A percentile compares a stretch with the other conserved stretches of the same genome.
These are phyloP conservation scores for Drosophila pandora DNA, from an alignment of 1,140 invertebrate genomes.

Conservation along the genomic window DNA sequence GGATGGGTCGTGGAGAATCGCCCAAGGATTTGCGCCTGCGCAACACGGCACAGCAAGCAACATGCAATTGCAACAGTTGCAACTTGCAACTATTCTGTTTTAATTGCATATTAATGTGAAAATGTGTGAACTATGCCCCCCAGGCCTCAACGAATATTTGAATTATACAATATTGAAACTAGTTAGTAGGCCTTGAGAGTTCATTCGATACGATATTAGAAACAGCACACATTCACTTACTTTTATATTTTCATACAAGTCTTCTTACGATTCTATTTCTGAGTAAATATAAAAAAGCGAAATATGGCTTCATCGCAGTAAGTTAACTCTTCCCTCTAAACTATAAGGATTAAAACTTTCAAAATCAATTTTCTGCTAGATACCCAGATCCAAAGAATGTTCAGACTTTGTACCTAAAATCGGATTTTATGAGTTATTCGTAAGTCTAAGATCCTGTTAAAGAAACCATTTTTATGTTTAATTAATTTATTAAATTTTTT, in stretches of 20 bases:
- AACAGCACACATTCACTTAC: not conserved
- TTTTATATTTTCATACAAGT: not conserved
- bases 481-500: too few species aligned
- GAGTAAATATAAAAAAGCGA: not conserved
- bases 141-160: not conserved
- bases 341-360: too few species aligned
- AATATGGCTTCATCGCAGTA: too few species aligned
- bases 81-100: conserved; percentile 64
- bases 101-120: conserved; percentile 58
- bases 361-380: too few species aligned
- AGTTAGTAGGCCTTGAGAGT: conserved; percentile 21
- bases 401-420: too few species aligned
- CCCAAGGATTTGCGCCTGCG: conserved; percentile 70
- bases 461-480: too few species aligned
- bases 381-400: too few species aligned
- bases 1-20: conserved; percentile 47
- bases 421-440: too few species aligned
- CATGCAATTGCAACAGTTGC: conserved; percentile 21
- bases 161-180: not conserved
- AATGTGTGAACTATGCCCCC: conserved; percentile 37
- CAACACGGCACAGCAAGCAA: conserved; percentile 33
- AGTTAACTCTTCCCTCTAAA: too few species aligned
- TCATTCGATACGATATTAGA: not conserved
- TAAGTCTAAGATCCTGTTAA: too few species aligned
- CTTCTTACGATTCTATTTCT: not conserved